phyloP scores from a whole-genome alignment of 2,113 vertebrate genomes.

The Phalacrocorax carbo region DNA sequence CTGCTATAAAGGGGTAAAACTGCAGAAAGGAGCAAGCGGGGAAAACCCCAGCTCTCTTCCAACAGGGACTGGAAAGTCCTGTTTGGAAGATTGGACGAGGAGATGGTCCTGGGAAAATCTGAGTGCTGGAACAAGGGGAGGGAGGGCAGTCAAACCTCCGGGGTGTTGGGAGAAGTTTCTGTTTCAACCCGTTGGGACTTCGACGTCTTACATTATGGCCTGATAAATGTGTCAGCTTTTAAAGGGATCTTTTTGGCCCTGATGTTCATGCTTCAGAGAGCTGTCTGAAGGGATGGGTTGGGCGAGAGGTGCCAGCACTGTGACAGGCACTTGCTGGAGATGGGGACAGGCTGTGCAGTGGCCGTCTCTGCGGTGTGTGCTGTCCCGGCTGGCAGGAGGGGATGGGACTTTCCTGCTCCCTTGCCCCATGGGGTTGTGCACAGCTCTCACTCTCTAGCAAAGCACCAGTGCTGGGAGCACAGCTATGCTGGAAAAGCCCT shows the following conservation, averaged over 20 bases:
- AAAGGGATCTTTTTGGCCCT: not conserved
- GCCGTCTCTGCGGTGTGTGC: rapidly evolving
- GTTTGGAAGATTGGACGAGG: slow-evolving; percentile 36
- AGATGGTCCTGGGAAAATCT: not conserved
- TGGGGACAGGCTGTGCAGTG: not conserved
- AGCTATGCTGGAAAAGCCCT: not conserved
- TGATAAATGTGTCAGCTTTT: not conserved
- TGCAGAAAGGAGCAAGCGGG: not conserved
- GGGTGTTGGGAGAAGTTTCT: not conserved
- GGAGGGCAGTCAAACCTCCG: not conserved
- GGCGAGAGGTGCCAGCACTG: not conserved
- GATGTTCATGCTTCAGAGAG: not conserved
- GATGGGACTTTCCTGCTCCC: not conserved
- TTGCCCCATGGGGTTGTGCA: rapidly evolving
- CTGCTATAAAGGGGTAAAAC: not conserved
- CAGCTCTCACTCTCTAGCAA: not conserved
- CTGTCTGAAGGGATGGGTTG: not conserved
- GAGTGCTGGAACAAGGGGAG: not conserved
- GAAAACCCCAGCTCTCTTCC: slow-evolving; percentile 30
- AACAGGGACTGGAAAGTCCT: slow-evolving; percentile 42
- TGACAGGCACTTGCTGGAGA: not conserved
- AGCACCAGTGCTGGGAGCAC: rapidly evolving
- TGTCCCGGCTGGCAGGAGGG: rapidly evolving
- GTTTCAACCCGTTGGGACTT: not conserved
- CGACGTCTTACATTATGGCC: not conserved